Evolutionary conservation across 2,888 invertebrate genomes (phyloP).

Genomic region (Drosophila eohydei): DNA sequence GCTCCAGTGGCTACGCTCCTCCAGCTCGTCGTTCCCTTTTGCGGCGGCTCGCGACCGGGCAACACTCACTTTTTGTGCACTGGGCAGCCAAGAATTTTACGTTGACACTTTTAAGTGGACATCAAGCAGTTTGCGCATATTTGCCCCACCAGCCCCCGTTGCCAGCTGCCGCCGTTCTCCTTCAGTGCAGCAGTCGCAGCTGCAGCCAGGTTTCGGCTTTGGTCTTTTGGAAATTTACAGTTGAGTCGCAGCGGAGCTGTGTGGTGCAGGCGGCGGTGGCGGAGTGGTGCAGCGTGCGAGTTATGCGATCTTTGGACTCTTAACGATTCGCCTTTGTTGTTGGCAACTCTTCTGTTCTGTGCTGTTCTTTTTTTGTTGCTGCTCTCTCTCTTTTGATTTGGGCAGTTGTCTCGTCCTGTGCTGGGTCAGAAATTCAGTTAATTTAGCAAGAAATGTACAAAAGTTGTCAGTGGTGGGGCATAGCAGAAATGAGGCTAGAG

Average conservation of each 20-base stretch:
- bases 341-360: constrained; percentile 33
- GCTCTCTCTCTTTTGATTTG: constrained; percentile 41
- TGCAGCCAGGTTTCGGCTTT: constrained; percentile 54
- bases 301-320: constrained; percentile 80
- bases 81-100: constrained; percentile 78
- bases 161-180: neutral
- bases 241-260: constrained; percentile 37
- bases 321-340: constrained; percentile 72
- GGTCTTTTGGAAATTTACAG: constrained; percentile 73
- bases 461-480: constrained; percentile 67
- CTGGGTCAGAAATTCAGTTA: constrained; percentile 79
- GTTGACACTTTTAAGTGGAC: constrained; percentile 84
- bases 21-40: constrained; percentile 18
- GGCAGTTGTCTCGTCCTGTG: constrained; percentile 52
- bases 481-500: constrained; percentile 34
- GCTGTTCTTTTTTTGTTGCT: neutral
- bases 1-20: constrained; percentile 5
- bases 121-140: constrained; percentile 81
- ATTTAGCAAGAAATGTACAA: constrained; percentile 77
- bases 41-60: constrained; percentile 58
- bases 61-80: constrained; percentile 65
- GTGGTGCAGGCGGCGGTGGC: constrained; percentile 2
- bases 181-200: constrained; percentile 17
- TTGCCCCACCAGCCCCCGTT: constrained; percentile 18
- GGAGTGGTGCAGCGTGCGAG: constrained; percentile 53